Evolutionary conservation across 2,888 invertebrate genomes (phyloP), one percentile per base, ranked within the genome.

Genomic region (Alentia gelatinosa): DNA sequence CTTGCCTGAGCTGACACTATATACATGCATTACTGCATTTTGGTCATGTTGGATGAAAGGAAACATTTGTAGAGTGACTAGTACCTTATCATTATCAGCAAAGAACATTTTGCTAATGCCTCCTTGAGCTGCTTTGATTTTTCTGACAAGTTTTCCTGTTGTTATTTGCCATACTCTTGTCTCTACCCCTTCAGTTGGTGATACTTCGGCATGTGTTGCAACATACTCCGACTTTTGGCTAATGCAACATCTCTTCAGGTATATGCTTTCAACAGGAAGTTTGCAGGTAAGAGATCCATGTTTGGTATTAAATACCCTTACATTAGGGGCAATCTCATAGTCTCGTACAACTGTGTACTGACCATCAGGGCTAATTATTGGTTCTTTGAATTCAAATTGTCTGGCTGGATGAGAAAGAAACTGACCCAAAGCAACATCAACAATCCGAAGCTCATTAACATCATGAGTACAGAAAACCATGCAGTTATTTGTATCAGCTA

Each of bases 311-410:
- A 93, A 94, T 0, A 93, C 86, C 50, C 92, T 93, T 7, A 94
- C 63, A 50, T 92, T 92, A 12, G 83, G 89, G 0, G 92, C 92
- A 3, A 91, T 91, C 50, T 92, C 74, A 74, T 93, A 93, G 56
- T 93, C 93, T 86, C 93, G 86, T 3, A 94, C 79, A 26, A 94
- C 92, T 26, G 92, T 93, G 90, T 93, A 93, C 89, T 92, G 92
- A 15, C 94, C 94, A 92, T 94, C 93, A 19, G 91, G 89, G 1
- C 93, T 92, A 3, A 94, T 89, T 1, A 50, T 47, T 15, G 94
- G 94, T 50, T 90, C 75, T 93, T 93, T 93, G 12, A 90, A 92
- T 63, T 93, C 93, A 86, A 91, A 92, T 0, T 92, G 92, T n/a
- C 90, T n/a, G 0, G 93, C 91, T 15, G 93, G 91, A 1, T 84